Evolutionary conservation across 2,888 invertebrate species (phyloP).

Genomic region (Bibio marci): DNA sequence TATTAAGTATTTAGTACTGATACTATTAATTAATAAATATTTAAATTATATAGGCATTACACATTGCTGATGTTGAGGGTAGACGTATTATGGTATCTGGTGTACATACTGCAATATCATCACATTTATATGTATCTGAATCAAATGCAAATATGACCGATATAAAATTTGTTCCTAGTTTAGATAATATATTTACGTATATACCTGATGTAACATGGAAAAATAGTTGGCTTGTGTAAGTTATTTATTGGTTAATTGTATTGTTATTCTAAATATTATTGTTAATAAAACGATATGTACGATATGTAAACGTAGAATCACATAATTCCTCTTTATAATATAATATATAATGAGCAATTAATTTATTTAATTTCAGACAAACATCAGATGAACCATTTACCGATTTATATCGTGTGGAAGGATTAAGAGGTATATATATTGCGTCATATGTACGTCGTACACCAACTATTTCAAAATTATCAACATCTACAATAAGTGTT

Average conservation of each 20-base stretch:
- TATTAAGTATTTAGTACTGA: no score
- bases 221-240: slow-evolving; percentile 68
- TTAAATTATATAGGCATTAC: slow-evolving; percentile 49
- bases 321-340: neutral
- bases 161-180: slow-evolving; percentile 57
- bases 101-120: slow-evolving; percentile 51
- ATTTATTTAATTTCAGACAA: slow-evolving; percentile 35
- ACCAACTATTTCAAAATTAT: slow-evolving; percentile 22
- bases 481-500: slow-evolving; percentile 37
- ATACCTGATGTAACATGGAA: slow-evolving; percentile 70
- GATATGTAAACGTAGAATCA: neutral
- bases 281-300: neutral
- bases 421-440: slow-evolving; percentile 75
- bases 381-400: slow-evolving; percentile 68
- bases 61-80: slow-evolving; percentile 69
- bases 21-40: no score
- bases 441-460: slow-evolving; percentile 55
- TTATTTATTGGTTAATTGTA: no score
- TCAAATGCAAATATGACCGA: slow-evolving; percentile 41
- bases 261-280: neutral
- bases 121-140: slow-evolving; percentile 71
- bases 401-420: slow-evolving; percentile 75
- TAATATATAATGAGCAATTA: no score
- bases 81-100: slow-evolving; percentile 67
- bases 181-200: slow-evolving; percentile 66